phyloP scores from a whole-genome alignment of 1,140 invertebrate genomes.

The Halesus radiatus region DNA sequence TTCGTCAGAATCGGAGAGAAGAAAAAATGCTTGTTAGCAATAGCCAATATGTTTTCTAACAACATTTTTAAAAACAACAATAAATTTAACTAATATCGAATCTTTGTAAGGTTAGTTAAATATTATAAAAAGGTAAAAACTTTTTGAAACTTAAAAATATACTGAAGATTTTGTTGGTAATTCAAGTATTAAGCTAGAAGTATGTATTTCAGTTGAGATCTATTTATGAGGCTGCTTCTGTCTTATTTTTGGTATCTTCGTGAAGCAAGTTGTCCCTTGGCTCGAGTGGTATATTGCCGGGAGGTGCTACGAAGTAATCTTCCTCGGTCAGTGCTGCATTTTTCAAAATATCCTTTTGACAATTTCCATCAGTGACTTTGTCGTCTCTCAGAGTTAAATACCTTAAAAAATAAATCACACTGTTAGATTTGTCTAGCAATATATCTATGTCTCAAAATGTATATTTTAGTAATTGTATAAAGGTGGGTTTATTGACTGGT shows the following conservation, averaged over 20 bases:
- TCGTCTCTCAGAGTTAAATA: constrained; percentile 80
- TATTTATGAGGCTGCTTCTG: constrained; percentile 26
- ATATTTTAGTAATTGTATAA: no score
- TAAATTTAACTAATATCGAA: background rate
- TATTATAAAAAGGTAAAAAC: no score
- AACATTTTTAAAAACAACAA: constrained; percentile 27
- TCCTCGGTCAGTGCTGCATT: constrained; percentile 85
- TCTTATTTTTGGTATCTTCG: constrained; percentile 57
- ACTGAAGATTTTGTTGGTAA: no score
- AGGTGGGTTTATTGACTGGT: no score
- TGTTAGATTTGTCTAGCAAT: no score
- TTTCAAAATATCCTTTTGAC: constrained; percentile 75
- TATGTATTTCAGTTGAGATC: no score
- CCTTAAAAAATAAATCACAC: constrained; percentile 66
- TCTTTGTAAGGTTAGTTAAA: constrained; percentile 67
- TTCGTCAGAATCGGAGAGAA: constrained; percentile 60
- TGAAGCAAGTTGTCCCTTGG: constrained; percentile 65
- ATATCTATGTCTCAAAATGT: no score
- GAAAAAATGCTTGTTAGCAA: constrained; percentile 61
- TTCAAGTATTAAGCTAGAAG: no score
- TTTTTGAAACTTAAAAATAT: no score
- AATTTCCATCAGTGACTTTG: constrained; percentile 77
- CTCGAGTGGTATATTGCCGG: constrained; percentile 81
- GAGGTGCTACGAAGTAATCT: constrained; percentile 91
- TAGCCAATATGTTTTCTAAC: constrained; percentile 63